Evolutionary conservation across 2,888 invertebrate species (phyloP).

Genomic region (Drosophila acutilabella): DNA sequence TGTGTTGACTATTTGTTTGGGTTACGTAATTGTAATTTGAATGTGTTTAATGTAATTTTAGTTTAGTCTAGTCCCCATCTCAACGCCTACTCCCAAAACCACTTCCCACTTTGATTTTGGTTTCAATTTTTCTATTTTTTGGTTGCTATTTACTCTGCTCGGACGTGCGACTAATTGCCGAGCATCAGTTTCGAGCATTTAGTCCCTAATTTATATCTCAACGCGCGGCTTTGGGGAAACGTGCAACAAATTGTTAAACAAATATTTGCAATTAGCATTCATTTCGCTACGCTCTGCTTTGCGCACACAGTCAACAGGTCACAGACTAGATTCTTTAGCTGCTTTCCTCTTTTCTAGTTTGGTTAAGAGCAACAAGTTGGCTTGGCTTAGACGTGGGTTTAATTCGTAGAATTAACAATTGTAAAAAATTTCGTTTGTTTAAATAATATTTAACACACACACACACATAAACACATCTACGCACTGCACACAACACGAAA

Average conservation of each 20-base stretch:
- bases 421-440: conserved; percentile 33
- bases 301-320: conserved; percentile 57
- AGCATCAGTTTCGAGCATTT: conserved; percentile 35
- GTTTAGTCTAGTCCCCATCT: conserved; percentile 32
- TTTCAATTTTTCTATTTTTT: conserved; percentile 8
- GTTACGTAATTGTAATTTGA: conserved; percentile 78
- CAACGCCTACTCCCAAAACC: neutral
- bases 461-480: conserved; percentile 32
- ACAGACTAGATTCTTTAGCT: neutral
- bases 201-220: conserved; percentile 56
- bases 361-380: conserved; percentile 58
- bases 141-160: conserved; percentile 27
- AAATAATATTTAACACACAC: conserved; percentile 36
- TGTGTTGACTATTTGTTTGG: conserved; percentile 48
- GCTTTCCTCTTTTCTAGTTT: neutral
- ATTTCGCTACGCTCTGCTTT: conserved; percentile 33
- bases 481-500: conserved; percentile 34
- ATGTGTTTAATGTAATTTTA: conserved; percentile 74
- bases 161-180: conserved; percentile 58
- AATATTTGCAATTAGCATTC: conserved; percentile 72
- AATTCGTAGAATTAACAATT: conserved; percentile 1
- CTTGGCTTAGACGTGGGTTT: conserved; percentile 15
- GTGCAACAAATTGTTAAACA: conserved; percentile 58
- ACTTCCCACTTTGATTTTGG: neutral
- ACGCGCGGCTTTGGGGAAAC: neutral